Evolutionary conservation across 2,113 vertebrate genomes (phyloP).

Genomic region (Embiotoca jacksoni): DNA sequence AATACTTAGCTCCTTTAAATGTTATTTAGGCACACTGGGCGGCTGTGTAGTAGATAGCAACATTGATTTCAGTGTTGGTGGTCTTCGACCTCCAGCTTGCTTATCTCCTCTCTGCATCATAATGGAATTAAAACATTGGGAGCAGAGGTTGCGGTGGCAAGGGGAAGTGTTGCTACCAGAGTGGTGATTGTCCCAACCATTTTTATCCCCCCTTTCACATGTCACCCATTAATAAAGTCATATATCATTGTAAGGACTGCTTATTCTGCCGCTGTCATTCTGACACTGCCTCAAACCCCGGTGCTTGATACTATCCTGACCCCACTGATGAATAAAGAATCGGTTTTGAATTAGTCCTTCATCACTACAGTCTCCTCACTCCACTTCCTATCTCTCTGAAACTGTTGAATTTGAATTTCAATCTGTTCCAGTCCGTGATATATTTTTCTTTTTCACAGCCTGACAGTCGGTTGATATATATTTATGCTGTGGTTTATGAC

Average conservation of each 20-base stretch:
- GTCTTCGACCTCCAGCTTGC: conserved; percentile 24
- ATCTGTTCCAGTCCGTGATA: conserved; percentile 9
- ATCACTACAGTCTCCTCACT: conserved; percentile 43
- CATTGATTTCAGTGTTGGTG: conserved; percentile 59
- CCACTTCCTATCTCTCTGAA: conserved; percentile 10
- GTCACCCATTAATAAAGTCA: conserved; percentile 56
- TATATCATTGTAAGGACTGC: conserved; percentile 42
- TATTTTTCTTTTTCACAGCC: conserved; percentile 2
- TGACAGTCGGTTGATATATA: conserved; percentile 44
- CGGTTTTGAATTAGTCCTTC: conserved; percentile 42
- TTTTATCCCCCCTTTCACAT: background rate
- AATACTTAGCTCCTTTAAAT: conserved; percentile 9
- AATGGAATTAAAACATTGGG: conserved; percentile 53
- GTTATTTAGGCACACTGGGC: conserved; percentile 11
- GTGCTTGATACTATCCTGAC: conserved; percentile 33
- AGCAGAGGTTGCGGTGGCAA: background rate
- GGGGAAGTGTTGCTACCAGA: conserved; percentile 7
- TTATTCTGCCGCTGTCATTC: conserved; percentile 43
- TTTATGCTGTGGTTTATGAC: conserved; percentile 52
- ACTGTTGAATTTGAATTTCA: conserved; percentile 46
- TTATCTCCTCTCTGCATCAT: conserved; percentile 60
- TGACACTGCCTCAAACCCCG: conserved; percentile 5
- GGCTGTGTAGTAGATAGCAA: conserved; percentile 34
- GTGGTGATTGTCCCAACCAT: conserved; percentile 11
- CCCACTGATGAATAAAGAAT: conserved; percentile 50